Conservation (phyloP, 2,113 vertebrate genomes). For the Anser brachyrhynchus region DNA sequence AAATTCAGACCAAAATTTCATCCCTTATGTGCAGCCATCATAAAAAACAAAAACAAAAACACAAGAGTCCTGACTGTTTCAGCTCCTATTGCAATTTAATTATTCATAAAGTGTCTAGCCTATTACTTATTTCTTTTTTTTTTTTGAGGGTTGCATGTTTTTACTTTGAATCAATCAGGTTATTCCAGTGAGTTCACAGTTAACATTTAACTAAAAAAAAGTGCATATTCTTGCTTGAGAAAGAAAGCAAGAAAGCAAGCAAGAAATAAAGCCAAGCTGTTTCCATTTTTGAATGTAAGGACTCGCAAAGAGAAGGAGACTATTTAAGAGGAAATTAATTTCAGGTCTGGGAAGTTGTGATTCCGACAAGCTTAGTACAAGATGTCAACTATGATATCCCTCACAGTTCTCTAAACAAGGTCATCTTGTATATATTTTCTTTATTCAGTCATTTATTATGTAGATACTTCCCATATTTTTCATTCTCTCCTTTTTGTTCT, state of each 20-base stretch:
- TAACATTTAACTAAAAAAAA: background rate
- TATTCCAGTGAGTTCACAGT: conserved; percentile 8
- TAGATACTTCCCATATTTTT: background rate
- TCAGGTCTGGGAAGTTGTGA: background rate
- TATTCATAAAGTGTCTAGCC: background rate
- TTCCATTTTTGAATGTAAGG: conserved; percentile 7
- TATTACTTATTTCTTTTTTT: background rate
- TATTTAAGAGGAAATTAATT: conserved; percentile 7
- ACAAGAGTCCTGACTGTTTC: background rate
- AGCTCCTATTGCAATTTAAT: background rate
- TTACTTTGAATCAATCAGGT: background rate
- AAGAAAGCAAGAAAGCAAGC: background rate
- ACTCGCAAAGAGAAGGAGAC: background rate
- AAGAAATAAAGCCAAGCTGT: background rate
- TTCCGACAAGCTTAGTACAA: background rate
- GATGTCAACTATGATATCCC: conserved; percentile 1
- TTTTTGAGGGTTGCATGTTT: background rate
- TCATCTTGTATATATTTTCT: background rate
- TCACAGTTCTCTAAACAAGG: conserved; percentile 20
- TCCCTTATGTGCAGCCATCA: background rate
- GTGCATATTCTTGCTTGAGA: background rate
- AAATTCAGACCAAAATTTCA: background rate
- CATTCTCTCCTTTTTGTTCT: background rate
- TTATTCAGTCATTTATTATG: conserved; percentile 2
- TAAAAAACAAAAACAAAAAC: background rate